These are phyloP conservation scores for Heteromormyrus szaboi DNA, from an alignment of 2,797 vertebrate species.

Conservation along the genomic window DNA sequence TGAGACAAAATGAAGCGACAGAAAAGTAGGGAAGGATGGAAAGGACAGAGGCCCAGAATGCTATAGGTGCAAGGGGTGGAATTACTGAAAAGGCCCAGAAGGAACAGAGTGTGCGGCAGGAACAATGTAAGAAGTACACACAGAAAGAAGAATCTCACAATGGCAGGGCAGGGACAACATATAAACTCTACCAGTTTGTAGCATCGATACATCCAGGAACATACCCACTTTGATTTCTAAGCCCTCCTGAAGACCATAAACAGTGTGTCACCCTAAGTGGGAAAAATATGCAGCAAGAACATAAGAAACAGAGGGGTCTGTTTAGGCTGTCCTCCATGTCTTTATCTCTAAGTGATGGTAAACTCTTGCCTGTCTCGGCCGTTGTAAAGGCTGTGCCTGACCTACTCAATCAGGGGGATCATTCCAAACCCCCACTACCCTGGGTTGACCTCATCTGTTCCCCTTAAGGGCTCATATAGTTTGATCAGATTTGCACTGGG, in stretches of 20 bases:
- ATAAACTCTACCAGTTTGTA: neutral
- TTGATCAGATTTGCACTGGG: neutral
- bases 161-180: neutral
- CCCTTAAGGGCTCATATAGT: neutral
- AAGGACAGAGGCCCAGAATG: neutral
- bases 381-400: neutral
- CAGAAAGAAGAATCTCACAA: neutral
- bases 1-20: neutral
- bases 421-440: neutral
- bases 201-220: neutral
- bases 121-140: neutral
- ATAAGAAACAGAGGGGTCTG: neutral
- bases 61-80: neutral
- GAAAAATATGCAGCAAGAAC: neutral
- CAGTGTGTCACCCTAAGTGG: neutral
- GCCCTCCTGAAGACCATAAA: neutral
- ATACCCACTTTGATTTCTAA: neutral
- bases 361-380: neutral
- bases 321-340: neutral
- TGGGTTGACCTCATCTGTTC: neutral
- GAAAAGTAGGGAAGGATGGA: neutral
- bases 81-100: neutral
- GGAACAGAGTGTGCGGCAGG: neutral
- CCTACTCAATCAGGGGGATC: neutral
- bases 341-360: neutral